These are phyloP conservation scores for Diuraphis noxia DNA, from an alignment of 1,140 invertebrate genomes.

Conservation along the genomic window DNA sequence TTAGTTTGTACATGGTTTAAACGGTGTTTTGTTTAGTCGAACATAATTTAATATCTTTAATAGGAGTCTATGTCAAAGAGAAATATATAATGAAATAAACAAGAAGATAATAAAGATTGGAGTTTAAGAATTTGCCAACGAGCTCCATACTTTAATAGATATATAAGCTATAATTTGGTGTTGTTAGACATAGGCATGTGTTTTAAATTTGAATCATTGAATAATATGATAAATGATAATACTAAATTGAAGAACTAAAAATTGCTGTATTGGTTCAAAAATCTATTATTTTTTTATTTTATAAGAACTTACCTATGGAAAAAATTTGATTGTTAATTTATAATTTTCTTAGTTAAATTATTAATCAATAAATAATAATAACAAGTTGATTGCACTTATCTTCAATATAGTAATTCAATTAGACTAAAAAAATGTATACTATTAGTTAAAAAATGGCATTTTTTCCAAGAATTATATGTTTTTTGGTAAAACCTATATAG, in stretches of 20 bases:
- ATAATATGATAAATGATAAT: neutral
- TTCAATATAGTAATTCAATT: slow-evolving; percentile 20
- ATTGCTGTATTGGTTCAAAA: neutral
- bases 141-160: neutral
- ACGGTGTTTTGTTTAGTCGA: neutral
- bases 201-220: neutral
- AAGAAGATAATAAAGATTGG: neutral
- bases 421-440: neutral
- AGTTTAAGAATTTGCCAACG: neutral
- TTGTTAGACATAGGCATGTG: neutral
- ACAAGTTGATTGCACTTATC: neutral
- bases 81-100: neutral
- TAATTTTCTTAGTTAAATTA: neutral
- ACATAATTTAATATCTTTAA: neutral
- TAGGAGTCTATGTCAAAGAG: neutral
- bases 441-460: neutral
- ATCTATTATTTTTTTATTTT: neutral
- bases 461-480: neutral
- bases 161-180: neutral
- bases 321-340: neutral
- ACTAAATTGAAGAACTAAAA: neutral
- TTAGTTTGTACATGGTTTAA: neutral
- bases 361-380: neutral
- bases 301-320: neutral
- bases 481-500: neutral